Base-by-base conservation (phyloP, 2,888 invertebrate genomes). In the Ophion ellenae region DNA sequence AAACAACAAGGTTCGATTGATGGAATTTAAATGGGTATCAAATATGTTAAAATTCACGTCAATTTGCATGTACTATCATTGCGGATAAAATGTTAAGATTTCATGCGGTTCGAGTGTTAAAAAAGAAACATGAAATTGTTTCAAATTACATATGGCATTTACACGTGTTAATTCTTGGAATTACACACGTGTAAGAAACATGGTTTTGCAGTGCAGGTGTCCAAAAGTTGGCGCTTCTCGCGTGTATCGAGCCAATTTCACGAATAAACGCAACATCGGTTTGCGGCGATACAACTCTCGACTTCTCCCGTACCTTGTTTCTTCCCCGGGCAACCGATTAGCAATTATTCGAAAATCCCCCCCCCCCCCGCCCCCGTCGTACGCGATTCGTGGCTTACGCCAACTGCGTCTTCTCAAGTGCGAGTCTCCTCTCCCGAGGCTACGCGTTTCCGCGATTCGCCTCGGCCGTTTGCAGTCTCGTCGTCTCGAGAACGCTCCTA, bases 301-400 rank as follows among this genome's bases (percentile, higher is more conserved):
- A 57, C 59, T 67, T 36, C 53, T 36, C 79, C 80, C 5, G 40
- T 36, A n/a, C 47, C 53, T 59, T 53, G 66, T 64, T 57, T 61
- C 40, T 32, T 45, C 59, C 75, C 67, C 24, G 71, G 71, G 67
- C 63, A 73, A 61, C 77, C 87, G 88, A 88, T 87, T 87, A 87
- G 83, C 83, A 85, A 88, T 87, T 86, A 87, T 86, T 87, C 87
- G 86, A 81, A 88, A 87, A 88, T 87, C 85, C 87, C 85, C 81
- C 84, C 75, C 78, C 84, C 86, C 87, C 82, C 86, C n/a, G n/a
- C 64, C 45, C 45, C 45, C 45, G 69, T 24, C 40, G 73, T 32
- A 28, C 61, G 59, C 28, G 63, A 73, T 76, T 80, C 63, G 67
- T 36, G 57, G 73, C 73, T 82, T 75, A 70, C 59, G 74, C 85